A percentile compares a stretch with the other conserved stretches of the same genome.
phyloP scores from a whole-genome alignment of 2,113 vertebrate species.

The Sarotherodon lohbergeri region DNA sequence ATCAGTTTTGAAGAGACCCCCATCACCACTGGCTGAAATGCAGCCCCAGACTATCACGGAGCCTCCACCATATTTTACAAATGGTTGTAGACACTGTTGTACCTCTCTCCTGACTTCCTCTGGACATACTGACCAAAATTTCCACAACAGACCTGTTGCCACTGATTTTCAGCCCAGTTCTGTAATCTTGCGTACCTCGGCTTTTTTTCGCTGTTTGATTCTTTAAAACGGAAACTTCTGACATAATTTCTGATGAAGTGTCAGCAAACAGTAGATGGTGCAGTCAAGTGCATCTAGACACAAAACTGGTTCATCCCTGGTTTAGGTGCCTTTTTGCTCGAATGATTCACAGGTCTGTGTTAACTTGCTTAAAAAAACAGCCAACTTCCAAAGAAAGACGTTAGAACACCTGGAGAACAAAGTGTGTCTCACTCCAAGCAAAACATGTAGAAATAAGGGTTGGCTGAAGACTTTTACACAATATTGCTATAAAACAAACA shows the following conservation, averaged over 20 bases:
- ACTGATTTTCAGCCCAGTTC: fast-evolving
- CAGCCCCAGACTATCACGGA: background rate
- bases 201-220: background rate
- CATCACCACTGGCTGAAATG: background rate
- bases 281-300: background rate
- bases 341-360: background rate
- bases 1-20: background rate
- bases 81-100: background rate
- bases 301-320: background rate
- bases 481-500: fast-evolving
- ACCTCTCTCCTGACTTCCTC: background rate
- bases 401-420: background rate
- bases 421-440: background rate
- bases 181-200: background rate
- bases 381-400: background rate
- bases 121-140: background rate
- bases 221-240: background rate
- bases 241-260: background rate
- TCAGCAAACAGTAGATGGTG: background rate
- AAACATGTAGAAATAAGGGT: background rate
- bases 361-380: background rate
- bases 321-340: background rate
- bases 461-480: background rate
- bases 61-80: background rate
- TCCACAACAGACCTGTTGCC: background rate